Base-by-base conservation (phyloP, 2,113 vertebrate genomes). In the Chaetodon auriga region DNA sequence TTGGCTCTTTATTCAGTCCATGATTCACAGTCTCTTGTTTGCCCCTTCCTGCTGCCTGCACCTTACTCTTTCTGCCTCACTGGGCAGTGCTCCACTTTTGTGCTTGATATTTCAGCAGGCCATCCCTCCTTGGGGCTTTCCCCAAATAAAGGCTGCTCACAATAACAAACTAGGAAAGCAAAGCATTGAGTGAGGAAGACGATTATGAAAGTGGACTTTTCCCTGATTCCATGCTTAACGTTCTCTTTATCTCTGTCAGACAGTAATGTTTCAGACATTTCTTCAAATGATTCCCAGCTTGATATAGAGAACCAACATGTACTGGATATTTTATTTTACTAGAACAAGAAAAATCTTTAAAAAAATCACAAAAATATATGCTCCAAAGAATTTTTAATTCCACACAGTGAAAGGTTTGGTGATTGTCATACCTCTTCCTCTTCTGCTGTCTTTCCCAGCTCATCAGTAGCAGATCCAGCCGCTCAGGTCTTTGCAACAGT, bases 401-500 rank as follows among this genome's bases (percentile, higher is more conserved):
- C 25, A n/a, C 1, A 2, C 21, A 51, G 25, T 23, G 14, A n/a
- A 12, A 64, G 30, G 54, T 62, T 41, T 75, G 13, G 18, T 19
- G 19, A 19, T 10, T 51, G 43, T 64, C 21, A 16, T 43, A 25
- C 12, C 16, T 43, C 7, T 57, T 5, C 7, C 5, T 81, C 14
- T 71, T 82, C 2, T 83, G 2, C 23, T 84, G 8, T 70, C 41
- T 68, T 57, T 55, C 1, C 35, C 82, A 98, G 98, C 19, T 95
- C 97, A 0, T 94, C 96, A 0, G 92, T 90, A 35, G 90, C 95
- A 1, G 94, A 95, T 12, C 94, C 95, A n/a, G 74, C 95, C 81
- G 86, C 95, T 88, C 95, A 97, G 3, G 94, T 92, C 77, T 89
- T 97, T 92, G 89, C 95, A 15, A 89, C 95, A 0, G 94, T 93